Evolutionary conservation across 2,888 invertebrate genomes (phyloP).

Genomic region (Scelioninae gen. 2): DNA sequence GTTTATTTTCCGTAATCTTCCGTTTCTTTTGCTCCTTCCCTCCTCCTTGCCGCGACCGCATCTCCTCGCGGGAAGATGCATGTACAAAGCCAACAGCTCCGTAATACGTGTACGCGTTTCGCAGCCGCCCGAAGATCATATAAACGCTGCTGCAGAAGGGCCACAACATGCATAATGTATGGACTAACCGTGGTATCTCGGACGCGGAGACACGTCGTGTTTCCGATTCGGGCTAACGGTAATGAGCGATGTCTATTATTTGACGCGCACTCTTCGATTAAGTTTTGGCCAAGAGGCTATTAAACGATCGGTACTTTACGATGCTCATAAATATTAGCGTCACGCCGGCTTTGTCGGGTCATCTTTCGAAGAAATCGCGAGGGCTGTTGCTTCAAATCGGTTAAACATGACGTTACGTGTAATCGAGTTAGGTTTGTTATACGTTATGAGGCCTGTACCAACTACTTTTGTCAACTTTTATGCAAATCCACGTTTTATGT

Average conservation of each 20-base stretch:
- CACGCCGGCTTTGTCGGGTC: too few species aligned
- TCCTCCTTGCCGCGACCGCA: constrained; percentile 13
- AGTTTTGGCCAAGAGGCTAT: constrained; percentile 6
- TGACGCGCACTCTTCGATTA: constrained; percentile 6
- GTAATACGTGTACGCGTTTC: constrained; percentile 46
- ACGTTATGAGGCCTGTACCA: too few species aligned
- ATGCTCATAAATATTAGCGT: not conserved
- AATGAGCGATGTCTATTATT: constrained; percentile 18
- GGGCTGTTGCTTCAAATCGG: not conserved
- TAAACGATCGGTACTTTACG: not conserved
- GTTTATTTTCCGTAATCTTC: constrained; percentile 24
- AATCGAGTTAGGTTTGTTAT: too few species aligned
- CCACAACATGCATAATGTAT: constrained; percentile 46
- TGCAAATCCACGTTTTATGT: too few species aligned
- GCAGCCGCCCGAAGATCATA: constrained; percentile 23
- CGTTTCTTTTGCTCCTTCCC: constrained; percentile 30
- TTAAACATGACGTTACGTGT: too few species aligned
- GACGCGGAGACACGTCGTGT: constrained; percentile 48
- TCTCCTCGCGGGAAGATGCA: constrained; percentile 34
- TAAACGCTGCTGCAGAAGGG: constrained; percentile 29
- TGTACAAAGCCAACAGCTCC: constrained; percentile 46
- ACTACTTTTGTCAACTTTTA: too few species aligned
- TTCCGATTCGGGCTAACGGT: constrained; percentile 39
- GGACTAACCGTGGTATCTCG: constrained; percentile 22
- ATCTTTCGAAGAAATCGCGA: not conserved